Conservation (phyloP, 2,113 vertebrate genomes). For the Meleagris gallopavo region DNA sequence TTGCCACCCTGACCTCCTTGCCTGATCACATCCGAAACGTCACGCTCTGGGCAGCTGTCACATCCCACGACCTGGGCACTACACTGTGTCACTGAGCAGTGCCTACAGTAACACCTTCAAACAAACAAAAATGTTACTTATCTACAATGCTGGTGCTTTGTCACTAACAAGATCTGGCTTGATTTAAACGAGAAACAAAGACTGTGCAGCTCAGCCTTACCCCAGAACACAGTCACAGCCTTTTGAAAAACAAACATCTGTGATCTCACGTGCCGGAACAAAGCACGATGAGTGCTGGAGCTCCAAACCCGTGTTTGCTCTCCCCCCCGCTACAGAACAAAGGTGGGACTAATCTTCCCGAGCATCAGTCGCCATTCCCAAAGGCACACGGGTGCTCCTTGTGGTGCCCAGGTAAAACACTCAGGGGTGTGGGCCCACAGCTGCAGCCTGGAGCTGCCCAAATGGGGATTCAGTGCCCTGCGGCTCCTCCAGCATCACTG, state of each 20-base stretch:
- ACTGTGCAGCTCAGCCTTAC: background rate
- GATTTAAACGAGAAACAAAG: background rate
- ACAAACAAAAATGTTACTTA: background rate
- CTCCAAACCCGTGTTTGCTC: background rate
- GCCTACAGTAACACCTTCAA: background rate
- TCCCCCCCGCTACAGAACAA: background rate
- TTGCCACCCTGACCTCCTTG: background rate
- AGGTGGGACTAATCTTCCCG: background rate
- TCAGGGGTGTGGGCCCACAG: too few relatives aligned
- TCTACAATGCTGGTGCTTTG: background rate
- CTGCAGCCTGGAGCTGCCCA: too few relatives aligned
- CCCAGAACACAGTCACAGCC: background rate
- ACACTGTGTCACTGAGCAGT: background rate
- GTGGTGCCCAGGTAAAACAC: background rate
- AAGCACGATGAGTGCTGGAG: fast-evolving
- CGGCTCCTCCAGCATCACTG: background rate
- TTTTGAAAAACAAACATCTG: background rate
- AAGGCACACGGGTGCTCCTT: background rate
- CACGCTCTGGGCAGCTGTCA: background rate
- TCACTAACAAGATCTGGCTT: background rate
- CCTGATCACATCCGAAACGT: background rate
- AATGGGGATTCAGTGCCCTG: background rate
- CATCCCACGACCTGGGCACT: background rate
- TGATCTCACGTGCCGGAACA: fast-evolving
- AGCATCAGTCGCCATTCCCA: background rate